Conservation (phyloP, 2,888 invertebrate species). For the Drosophila macrothrix region DNA sequence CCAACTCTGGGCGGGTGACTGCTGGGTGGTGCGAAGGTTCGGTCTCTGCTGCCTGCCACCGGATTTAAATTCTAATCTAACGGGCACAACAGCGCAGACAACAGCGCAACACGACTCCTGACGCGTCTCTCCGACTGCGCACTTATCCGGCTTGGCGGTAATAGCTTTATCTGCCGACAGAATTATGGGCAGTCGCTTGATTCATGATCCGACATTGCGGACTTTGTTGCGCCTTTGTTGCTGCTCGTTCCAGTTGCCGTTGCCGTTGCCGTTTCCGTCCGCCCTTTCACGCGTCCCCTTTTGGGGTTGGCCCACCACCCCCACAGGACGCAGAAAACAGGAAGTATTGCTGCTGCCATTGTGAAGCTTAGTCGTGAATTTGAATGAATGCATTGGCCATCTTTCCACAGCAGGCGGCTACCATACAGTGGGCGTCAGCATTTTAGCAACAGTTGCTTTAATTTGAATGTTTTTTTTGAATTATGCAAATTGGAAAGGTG, state of each 20-base stretch:
- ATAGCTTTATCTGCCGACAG: conserved; percentile 85
- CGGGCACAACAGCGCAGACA: conserved; percentile 49
- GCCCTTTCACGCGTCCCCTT: conserved; percentile 17
- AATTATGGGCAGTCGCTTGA: conserved; percentile 83
- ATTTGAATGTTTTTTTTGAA: background rate
- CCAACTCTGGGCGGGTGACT: conserved; percentile 28
- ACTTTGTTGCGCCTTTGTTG: conserved; percentile 54
- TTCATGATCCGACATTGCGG: conserved; percentile 77
- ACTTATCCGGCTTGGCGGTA: conserved; percentile 79
- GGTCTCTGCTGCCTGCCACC: conserved; percentile 39
- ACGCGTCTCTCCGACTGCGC: conserved; percentile 43
- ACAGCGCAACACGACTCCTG: conserved; percentile 51
- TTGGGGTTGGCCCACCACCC: conserved; percentile 29
- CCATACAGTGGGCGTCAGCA: conserved; percentile 21
- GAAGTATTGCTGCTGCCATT: conserved; percentile 52
- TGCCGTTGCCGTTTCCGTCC: conserved; percentile 45
- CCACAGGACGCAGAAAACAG: conserved; percentile 28
- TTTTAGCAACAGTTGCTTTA: background rate
- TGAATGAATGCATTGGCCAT: conserved; percentile 51
- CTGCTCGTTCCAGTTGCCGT: conserved; percentile 23
- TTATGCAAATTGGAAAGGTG: background rate
- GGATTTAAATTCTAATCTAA: conserved; percentile 80
- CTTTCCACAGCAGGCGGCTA: conserved; percentile 7
- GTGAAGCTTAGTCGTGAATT: conserved; percentile 52
- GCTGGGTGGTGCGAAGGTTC: conserved; percentile 21